These are phyloP conservation scores for Petrophora chlorosata DNA, from an alignment of 2,888 invertebrate genomes.

Conservation along the genomic window DNA sequence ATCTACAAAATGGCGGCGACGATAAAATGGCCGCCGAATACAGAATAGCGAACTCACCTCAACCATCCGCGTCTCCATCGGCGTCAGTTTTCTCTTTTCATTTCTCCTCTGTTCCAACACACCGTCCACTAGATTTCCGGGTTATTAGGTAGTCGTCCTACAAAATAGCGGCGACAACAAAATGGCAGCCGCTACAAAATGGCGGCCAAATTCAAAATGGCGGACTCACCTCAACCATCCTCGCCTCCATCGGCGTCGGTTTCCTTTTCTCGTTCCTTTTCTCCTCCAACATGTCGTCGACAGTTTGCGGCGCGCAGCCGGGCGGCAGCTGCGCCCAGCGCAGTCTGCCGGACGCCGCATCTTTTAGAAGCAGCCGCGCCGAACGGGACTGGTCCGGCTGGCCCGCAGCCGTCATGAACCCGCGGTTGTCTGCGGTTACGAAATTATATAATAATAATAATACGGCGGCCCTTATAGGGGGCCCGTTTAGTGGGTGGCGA, in stretches of 20 bases:
- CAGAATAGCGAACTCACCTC: constrained; percentile 51
- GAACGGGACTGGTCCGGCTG: constrained; percentile 97
- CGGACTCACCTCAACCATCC: constrained; percentile 65
- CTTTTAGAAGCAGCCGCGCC: constrained; percentile 95
- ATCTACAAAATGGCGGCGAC: not conserved
- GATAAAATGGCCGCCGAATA: not conserved
- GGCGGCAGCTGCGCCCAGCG: constrained; percentile 94
- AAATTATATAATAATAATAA: too few species aligned
- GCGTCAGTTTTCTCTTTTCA: too few species aligned
- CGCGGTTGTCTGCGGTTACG: constrained; percentile 93
- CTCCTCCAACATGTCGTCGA: constrained; percentile 68
- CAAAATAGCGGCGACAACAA: not conserved
- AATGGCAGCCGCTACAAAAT: not conserved
- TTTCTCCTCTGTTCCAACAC: too few species aligned
- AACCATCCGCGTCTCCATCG: constrained; percentile 67
- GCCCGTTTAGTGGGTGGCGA: too few species aligned
- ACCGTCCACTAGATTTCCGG: too few species aligned
- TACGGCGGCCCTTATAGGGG: too few species aligned
- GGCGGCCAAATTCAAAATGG: not conserved
- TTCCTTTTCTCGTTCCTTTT: constrained; percentile 52
- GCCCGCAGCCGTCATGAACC: constrained; percentile 98
- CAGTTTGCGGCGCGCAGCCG: constrained; percentile 83
- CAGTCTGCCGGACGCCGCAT: constrained; percentile 94
- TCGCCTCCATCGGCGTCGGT: constrained; percentile 67
- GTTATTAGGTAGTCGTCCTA: too few species aligned